Evolutionary conservation across 2,888 invertebrate species (phyloP).

Genomic region (Andrena chrysosceles): DNA sequence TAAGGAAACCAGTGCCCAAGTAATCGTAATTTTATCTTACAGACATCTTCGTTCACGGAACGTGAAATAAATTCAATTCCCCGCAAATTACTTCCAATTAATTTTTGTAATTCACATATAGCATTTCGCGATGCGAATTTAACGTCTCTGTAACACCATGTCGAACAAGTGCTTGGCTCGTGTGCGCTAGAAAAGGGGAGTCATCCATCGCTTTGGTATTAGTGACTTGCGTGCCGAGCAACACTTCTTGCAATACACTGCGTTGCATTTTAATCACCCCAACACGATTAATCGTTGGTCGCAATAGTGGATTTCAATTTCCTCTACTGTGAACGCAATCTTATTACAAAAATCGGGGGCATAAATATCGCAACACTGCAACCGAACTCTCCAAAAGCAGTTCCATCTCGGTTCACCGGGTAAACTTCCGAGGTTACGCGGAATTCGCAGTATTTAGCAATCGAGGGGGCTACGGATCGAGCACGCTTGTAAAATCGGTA

Average conservation of each 20-base stretch:
- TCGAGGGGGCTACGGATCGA: not conserved
- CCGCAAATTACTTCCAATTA: not conserved
- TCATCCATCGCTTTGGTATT: not conserved
- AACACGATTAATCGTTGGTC: no score
- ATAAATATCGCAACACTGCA: no score
- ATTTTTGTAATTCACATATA: not conserved
- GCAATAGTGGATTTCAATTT: no score
- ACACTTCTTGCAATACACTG: not conserved
- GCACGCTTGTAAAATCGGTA: conserved; percentile 8
- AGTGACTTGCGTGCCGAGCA: not conserved
- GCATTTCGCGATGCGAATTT: not conserved
- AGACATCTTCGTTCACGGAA: not conserved
- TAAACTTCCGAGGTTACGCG: no score
- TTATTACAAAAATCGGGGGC: no score
- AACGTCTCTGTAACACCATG: not conserved
- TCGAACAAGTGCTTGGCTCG: not conserved
- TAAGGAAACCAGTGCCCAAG: not conserved
- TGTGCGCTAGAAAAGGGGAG: not conserved
- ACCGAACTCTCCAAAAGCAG: no score
- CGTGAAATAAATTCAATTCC: conserved; percentile 1
- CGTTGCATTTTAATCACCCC: not conserved
- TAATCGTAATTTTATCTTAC: not conserved
- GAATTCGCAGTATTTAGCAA: no score
- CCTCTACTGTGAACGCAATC: no score
- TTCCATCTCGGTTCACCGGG: no score